Evolutionary conservation across 2,797 vertebrate species (phyloP), one percentile per base, ranked within the genome.

Genomic region (Varecia variegata): DNA sequence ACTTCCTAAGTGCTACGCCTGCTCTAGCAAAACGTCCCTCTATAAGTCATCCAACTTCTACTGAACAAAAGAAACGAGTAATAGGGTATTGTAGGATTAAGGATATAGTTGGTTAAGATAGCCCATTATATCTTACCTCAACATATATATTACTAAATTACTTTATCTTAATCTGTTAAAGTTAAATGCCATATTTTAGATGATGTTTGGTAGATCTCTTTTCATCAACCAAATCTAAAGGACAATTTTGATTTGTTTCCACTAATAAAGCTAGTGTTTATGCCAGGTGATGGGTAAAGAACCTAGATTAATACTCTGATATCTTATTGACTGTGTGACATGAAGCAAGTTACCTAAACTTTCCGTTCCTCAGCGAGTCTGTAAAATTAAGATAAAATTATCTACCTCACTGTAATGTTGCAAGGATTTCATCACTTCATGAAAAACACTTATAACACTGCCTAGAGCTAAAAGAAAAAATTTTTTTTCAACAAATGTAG

Each of bases 321-420:
- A 85, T 94, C 30, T 85, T 85, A 90, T 35, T 90, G 76, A 35
- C 52, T 81, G 5, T 82, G 62, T 73, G 32, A 86, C 32, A 82
- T 67, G 82, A 87, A 62, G 32, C 56, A 58, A 93, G 56, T 81
- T 70, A 94, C 54, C 74, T 68, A 81, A 93, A 95, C 40, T 79
- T 91, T 80, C 35, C n/a, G 50, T 62, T 90, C 43, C 71, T 89
- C 35, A 93, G 43, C 43, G 5, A 62, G 5, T 86, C 68, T 87
- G 4, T 84, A 92, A 90, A 96, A 95, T 76, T 79, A 90, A 85
- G 56, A 82, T 81, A 82, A 65, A 58, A 71, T 47, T 43, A 65
- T 70, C 62, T 77, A 56, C 18, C 38, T 80, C 27, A 52, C 2
- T 81, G 30, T 56, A 74, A 13, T 60, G 30, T 27, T 65, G 9